Base-by-base conservation (phyloP, 1,140 invertebrate genomes). In the Ditylenchus dipsaci region DNA sequence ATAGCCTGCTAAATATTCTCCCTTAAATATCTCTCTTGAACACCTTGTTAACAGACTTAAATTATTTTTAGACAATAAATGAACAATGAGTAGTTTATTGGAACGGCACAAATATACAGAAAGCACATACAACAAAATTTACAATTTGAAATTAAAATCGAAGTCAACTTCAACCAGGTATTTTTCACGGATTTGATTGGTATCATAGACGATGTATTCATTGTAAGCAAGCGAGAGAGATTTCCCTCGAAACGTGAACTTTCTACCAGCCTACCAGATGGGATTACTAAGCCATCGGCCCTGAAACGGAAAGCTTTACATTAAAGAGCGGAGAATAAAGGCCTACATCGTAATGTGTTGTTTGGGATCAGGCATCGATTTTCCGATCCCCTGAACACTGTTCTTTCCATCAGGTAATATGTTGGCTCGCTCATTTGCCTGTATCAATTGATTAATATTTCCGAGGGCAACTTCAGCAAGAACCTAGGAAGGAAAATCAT, bases 141-240 rank as follows among this genome's bases (percentile, higher is more conserved):
- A 64, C 17, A 64, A 49, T 19, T 19, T 17, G 42, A 64, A 64
- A 13, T 66, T 49, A 27, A 30, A 62, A 0, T 19, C 19, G 53
- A n/a, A 88, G 88, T 15, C 88, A 86, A 82, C 68, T 90, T 90
- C 56, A 81, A 76, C 1, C 84, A 78, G 38, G 42, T 78, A 78
- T 15, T 69, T 68, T 13, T 89, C 86, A 76, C 91, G 90, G 0
- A 93, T 90, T 84, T 94, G 92, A 42, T 90, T 90, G 33, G 91
- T 87, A 84, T 93, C 91, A 77, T 93, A 67, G 3, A 68, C 66
- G 23, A 69, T 56, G n/a, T 53, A 69, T 56, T 69, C 68, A 65
- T 69, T 69, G 68, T 69, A 69, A 19, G 38, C 33, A 1, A 68
- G n/a, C 23, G 66, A 67, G 26, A 57, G n/a, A 77, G 33, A 87